Percentiles rank a stretch among this genome's conserved stretches.
These are phyloP conservation scores for Brachionus manjavacas DNA, from an alignment of 1,140 invertebrate species.

Conservation along the genomic window DNA sequence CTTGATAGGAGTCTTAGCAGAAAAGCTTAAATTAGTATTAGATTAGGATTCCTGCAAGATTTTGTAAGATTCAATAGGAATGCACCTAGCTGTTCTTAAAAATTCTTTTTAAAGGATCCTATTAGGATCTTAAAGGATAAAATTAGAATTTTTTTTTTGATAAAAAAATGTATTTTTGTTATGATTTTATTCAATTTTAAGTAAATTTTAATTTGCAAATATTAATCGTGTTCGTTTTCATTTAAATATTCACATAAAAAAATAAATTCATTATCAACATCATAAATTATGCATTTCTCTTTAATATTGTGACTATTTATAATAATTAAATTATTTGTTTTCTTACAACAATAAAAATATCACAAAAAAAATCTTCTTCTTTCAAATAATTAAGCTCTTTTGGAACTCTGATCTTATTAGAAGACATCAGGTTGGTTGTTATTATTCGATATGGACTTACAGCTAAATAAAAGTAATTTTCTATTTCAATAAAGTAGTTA, in stretches of 20 bases:
- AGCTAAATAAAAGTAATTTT: neutral
- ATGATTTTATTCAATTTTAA: too few relatives aligned
- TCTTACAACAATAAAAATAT: neutral
- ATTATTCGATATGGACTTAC: neutral
- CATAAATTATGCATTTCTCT: constrained; percentile 7
- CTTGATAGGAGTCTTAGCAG: too few relatives aligned
- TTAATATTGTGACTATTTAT: constrained; percentile 1
- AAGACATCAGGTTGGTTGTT: neutral
- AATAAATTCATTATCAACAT: neutral
- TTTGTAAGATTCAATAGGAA: neutral
- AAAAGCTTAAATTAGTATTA: too few relatives aligned
- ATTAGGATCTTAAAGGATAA: too few relatives aligned
- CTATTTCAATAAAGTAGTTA: neutral
- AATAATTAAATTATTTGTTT: constrained; percentile 21
- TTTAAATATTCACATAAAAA: neutral
- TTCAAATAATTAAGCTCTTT: too few relatives aligned
- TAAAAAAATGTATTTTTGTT: too few relatives aligned
- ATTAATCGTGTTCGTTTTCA: constrained; percentile 34
- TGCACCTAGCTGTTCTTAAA: neutral
- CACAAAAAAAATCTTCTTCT: too few relatives aligned
- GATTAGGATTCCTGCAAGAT: too few relatives aligned
- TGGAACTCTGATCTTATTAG: neutral
- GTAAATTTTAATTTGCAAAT: too few relatives aligned
- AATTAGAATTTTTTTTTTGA: too few relatives aligned
- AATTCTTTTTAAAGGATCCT: too few relatives aligned